These are phyloP conservation scores for Philaethria dido DNA, from an alignment of 2,888 invertebrate species.

Conservation along the genomic window DNA sequence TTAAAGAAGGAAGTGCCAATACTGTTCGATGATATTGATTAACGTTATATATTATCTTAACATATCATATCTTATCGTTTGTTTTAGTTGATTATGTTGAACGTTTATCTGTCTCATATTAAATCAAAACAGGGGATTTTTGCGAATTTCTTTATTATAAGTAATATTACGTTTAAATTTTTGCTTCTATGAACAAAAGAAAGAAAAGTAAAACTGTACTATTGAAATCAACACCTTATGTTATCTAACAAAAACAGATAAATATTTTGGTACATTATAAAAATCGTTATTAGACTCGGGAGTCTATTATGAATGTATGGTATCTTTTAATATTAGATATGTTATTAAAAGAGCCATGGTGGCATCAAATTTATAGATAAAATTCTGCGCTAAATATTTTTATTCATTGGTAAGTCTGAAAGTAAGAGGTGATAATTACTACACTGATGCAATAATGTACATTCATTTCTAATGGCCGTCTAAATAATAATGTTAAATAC, in stretches of 20 bases:
- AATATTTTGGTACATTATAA: background rate
- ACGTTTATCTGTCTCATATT: slow-evolving; percentile 50
- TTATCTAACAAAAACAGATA: background rate
- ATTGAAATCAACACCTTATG: background rate
- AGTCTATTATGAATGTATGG: no score
- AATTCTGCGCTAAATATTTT: background rate
- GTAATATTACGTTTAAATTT: background rate
- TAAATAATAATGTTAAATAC: slow-evolving; percentile 2
- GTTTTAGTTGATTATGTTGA: slow-evolving; percentile 66
- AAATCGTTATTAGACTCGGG: no score
- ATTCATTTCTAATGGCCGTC: background rate
- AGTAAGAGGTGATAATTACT: background rate
- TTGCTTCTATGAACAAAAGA: background rate
- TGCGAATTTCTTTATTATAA: slow-evolving; percentile 6
- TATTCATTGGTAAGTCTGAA: background rate
- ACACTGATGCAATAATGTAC: slow-evolving; percentile 6
- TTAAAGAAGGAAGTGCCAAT: slow-evolving; percentile 39
- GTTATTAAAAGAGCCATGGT: no score
- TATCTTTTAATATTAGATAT: no score
- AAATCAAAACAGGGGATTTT: slow-evolving; percentile 16
- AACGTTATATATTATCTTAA: slow-evolving; percentile 41
- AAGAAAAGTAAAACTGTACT: no score
- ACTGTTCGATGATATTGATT: slow-evolving; percentile 41
- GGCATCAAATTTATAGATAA: no score
- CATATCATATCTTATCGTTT: slow-evolving; percentile 57